Percentiles rank a stretch among this genome's conserved stretches.
These are phyloP conservation scores for Ageneiosus marmoratus DNA, from an alignment of 2,113 vertebrate species.

Conservation along the genomic window DNA sequence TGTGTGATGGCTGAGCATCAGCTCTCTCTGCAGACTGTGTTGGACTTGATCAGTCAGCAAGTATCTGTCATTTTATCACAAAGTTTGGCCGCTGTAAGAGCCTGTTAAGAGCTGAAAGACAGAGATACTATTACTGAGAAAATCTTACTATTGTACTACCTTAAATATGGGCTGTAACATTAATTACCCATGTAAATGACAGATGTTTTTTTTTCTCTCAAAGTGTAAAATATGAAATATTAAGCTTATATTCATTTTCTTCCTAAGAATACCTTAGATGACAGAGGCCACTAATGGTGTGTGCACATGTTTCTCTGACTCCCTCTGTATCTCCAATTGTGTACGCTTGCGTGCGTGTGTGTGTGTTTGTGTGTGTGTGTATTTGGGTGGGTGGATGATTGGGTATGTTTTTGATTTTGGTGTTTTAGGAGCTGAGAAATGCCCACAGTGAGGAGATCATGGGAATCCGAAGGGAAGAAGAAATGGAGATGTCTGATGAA, in stretches of 20 bases:
- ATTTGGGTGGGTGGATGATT: conserved; percentile 20
- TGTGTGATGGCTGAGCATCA: conserved; percentile 39
- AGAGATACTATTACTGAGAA: neutral
- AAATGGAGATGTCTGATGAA: conserved; percentile 98
- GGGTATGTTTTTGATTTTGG: conserved; percentile 33
- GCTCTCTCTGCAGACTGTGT: conserved; percentile 43
- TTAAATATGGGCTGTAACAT: neutral
- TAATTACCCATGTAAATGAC: neutral
- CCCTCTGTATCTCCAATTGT: neutral
- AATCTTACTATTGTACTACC: neutral
- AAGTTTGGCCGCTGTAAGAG: neutral
- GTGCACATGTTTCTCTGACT: conserved; percentile 29
- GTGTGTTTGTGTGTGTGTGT: conserved; percentile 16
- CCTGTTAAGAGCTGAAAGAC: neutral
- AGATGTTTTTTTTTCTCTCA: neutral
- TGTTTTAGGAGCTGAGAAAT: conserved; percentile 86
- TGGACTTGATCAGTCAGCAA: conserved; percentile 34
- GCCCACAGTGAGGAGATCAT: conserved; percentile 95
- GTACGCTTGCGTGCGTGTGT: neutral
- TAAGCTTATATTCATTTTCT: conserved; percentile 32
- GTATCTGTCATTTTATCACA: conserved; percentile 30
- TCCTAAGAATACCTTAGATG: neutral
- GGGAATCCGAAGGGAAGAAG: conserved; percentile 92
- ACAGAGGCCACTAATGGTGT: conserved; percentile 44
- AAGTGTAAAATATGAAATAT: neutral